Base-by-base conservation (phyloP, 2,797 vertebrate species). In the Dryobates pubescens region DNA sequence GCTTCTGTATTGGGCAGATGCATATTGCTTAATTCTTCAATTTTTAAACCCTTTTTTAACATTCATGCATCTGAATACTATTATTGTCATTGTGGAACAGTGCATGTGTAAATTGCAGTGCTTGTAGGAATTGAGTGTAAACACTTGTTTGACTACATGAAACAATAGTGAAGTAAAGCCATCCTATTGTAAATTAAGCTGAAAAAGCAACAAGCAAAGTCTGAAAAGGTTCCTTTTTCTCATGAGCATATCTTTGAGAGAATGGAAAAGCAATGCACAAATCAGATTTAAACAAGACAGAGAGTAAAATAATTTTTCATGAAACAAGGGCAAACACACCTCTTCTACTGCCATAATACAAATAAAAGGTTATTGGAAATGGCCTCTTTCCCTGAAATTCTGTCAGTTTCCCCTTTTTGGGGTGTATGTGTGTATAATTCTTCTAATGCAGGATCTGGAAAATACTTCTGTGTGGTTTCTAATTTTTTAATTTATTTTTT, bases 1-100 rank as follows among this genome's bases (percentile, higher is more conserved):
- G 11, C 10, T 65, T 75, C 68, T 72, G 2, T 8, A 3, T 29
- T 17, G 13, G 12, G 3, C 0, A 1, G 30, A 16, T 9, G 3
- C 26, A 6, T 18, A 7, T 34, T n/a, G 32, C 17, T 65, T 36
- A 69, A n/a, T 78, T 86, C 75, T 75, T 81, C 41, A 53, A 23
- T 23, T 36, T 77, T 79, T 67, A 76, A 82, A 36, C 16, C 1
- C 23, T 36, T 1, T 79, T 87, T 76, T 53, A 70, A 18, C 29
- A 18, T 58, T 75, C 12, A 0, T 51, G 17, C n/a, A 11, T 41
- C 57, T 7, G 4, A 56, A 29, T 32, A 41, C 30, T 4, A 3
- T 59, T 59, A 18, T 3, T 79, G 47, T 23, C 53, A 43, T 6
- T 16, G 19, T 10, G 43, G 80, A 64, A 32, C 14, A 22, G 11